These are phyloP conservation scores for Lordiphosa stackelbergi DNA, from an alignment of 1,140 invertebrate genomes.

Conservation along the genomic window DNA sequence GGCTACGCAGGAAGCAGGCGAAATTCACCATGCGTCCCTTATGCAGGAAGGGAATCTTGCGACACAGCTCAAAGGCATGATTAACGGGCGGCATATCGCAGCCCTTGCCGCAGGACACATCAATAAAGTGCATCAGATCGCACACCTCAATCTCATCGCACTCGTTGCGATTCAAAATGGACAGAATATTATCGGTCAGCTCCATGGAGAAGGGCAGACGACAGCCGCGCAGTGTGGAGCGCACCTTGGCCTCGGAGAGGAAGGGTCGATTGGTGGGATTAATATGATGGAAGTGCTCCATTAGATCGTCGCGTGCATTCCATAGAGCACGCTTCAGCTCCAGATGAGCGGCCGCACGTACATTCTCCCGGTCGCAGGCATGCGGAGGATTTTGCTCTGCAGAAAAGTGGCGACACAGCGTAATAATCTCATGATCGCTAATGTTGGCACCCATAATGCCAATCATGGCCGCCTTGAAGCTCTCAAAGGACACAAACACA, in stretches of 20 bases:
- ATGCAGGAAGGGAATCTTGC: constrained; percentile 58
- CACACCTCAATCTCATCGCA: constrained; percentile 79
- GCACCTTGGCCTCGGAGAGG: constrained; percentile 79
- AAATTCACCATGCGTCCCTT: constrained; percentile 67
- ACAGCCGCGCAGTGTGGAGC: constrained; percentile 82
- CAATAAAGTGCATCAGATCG: constrained; percentile 70
- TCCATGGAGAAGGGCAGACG: constrained; percentile 82
- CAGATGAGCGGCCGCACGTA: constrained; percentile 81
- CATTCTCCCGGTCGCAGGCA: constrained; percentile 68
- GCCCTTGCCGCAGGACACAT: constrained; percentile 52
- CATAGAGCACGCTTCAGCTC: constrained; percentile 83
- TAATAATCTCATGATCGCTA: constrained; percentile 87
- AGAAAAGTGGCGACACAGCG: constrained; percentile 82
- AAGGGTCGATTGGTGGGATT: constrained; percentile 81
- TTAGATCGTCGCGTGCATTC: constrained; percentile 82
- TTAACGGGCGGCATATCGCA: constrained; percentile 66
- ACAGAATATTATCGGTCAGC: constrained; percentile 83
- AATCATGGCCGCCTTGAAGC: constrained; percentile 80
- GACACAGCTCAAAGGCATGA: constrained; percentile 68
- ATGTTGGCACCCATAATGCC: constrained; percentile 81
- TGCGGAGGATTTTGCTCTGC: constrained; percentile 76
- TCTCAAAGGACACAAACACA: constrained; percentile 75
- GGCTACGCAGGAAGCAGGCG: constrained; percentile 46
- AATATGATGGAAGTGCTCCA: constrained; percentile 82
- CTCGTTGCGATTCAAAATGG: constrained; percentile 81